Percentiles rank a stretch among this genome's conserved stretches.
phyloP scores from a whole-genome alignment of 2,113 vertebrate genomes.

The Cricetomys ansorgei region DNA sequence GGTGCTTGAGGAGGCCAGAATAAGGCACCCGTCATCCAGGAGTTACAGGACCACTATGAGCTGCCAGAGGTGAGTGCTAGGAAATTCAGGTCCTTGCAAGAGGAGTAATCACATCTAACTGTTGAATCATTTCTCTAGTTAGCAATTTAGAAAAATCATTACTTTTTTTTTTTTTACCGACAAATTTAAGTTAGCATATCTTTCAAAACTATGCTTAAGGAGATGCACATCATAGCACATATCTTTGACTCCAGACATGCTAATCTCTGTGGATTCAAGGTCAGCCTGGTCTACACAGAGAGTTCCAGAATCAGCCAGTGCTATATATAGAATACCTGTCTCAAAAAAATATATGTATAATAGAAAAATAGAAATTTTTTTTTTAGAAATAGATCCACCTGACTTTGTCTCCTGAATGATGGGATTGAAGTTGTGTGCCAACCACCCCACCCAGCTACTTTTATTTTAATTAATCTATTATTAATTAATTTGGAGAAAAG shows the following conservation, averaged over 20 bases:
- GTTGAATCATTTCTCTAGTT: background rate
- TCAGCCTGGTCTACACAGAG: background rate
- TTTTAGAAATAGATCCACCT: too few species aligned
- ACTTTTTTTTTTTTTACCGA: background rate
- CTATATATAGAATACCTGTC: background rate
- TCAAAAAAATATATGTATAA: background rate
- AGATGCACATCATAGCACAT: too few species aligned
- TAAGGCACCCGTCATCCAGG: background rate
- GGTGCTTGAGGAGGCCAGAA: background rate
- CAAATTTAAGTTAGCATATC: background rate
- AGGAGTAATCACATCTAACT: background rate
- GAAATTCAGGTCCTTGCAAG: background rate
- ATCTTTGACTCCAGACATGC: background rate
- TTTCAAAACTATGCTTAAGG: background rate
- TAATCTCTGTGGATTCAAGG: background rate
- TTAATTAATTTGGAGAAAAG: background rate
- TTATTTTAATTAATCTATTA: background rate
- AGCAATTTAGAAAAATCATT: background rate
- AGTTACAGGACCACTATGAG: background rate
- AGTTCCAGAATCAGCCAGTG: background rate
- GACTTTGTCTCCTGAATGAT: too few species aligned
- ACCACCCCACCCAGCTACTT: too few species aligned
- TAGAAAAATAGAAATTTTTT: background rate
- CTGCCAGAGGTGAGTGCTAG: background rate
- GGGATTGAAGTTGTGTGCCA: too few species aligned